Evolutionary conservation across 1,140 invertebrate species (phyloP).

Genomic region (Periplaneta americana): DNA sequence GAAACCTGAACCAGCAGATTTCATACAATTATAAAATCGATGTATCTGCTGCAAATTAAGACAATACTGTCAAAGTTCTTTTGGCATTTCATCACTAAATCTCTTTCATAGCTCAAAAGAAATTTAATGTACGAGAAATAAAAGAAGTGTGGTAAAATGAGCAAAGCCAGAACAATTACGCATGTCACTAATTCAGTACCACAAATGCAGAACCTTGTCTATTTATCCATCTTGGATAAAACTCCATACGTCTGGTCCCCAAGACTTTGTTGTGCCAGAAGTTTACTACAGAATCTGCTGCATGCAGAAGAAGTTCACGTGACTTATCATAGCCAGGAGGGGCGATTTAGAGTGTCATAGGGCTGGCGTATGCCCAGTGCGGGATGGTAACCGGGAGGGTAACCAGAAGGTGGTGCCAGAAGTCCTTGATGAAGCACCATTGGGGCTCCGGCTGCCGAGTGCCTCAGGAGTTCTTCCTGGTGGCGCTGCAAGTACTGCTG

Average conservation of each 20-base stretch:
- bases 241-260: not conserved
- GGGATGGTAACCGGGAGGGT: conserved; percentile 53
- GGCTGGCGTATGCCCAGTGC: conserved; percentile 57
- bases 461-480: conserved; percentile 47
- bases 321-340: conserved; percentile 38
- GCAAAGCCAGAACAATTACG: too few species aligned
- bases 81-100: not conserved
- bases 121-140: too few species aligned
- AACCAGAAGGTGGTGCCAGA: conserved; percentile 45
- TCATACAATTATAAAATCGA: not conserved
- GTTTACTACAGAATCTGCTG: not conserved
- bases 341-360: conserved; percentile 55
- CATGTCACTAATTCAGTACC: too few species aligned
- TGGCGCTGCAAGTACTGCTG: conserved; percentile 59
- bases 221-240: not conserved
- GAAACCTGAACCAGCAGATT: not conserved
- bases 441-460: conserved; percentile 30
- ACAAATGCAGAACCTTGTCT: not conserved
- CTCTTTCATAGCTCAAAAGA: too few species aligned
- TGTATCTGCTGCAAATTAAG: not conserved
- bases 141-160: too few species aligned
- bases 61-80: not conserved
- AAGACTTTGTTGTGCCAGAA: not conserved
- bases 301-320: not conserved
- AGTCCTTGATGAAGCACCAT: conserved; percentile 51